Percentiles rank a stretch among this genome's conserved stretches.
Evolutionary conservation across 2,888 invertebrate genomes (phyloP).

Genomic region (Sceliomorpha sp.): DNA sequence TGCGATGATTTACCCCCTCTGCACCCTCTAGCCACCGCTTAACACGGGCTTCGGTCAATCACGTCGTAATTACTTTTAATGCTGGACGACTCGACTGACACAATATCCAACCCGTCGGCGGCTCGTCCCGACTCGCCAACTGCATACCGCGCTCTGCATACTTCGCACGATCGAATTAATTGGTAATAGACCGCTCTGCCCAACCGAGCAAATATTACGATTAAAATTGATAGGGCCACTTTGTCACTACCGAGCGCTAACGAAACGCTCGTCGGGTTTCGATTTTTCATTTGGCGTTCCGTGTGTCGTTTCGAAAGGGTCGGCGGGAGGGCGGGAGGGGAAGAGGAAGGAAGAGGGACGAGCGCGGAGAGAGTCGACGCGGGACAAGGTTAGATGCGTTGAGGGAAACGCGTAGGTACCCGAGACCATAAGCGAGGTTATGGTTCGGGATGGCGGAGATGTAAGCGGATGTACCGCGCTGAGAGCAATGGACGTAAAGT

Average conservation of each 20-base stretch:
- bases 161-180: conserved; percentile 80
- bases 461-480: too few relatives aligned
- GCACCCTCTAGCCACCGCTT: conserved; percentile 68
- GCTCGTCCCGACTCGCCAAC: conserved; percentile 67
- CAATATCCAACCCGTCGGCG: conserved; percentile 78
- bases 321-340: too few relatives aligned
- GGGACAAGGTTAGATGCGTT: too few relatives aligned
- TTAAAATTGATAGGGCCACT: conserved; percentile 77
- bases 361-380: too few relatives aligned
- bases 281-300: too few relatives aligned
- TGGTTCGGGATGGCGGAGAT: too few relatives aligned
- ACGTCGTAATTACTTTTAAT: conserved; percentile 80
- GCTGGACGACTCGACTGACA: conserved; percentile 79
- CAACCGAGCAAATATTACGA: conserved; percentile 72
- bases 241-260: conserved; percentile 59
- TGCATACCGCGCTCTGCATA: conserved; percentile 72
- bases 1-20: conserved; percentile 76
- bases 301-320: too few relatives aligned
- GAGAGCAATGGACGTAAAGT: too few relatives aligned
- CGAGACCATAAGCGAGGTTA: too few relatives aligned
- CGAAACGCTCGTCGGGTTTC: background rate
- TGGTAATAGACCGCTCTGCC: conserved; percentile 76
- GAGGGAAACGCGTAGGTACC: too few relatives aligned
- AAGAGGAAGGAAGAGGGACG: too few relatives aligned
- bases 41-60: conserved; percentile 77